Base-by-base conservation (phyloP, 2,113 vertebrate species). In the Arvicanthis niloticus region DNA sequence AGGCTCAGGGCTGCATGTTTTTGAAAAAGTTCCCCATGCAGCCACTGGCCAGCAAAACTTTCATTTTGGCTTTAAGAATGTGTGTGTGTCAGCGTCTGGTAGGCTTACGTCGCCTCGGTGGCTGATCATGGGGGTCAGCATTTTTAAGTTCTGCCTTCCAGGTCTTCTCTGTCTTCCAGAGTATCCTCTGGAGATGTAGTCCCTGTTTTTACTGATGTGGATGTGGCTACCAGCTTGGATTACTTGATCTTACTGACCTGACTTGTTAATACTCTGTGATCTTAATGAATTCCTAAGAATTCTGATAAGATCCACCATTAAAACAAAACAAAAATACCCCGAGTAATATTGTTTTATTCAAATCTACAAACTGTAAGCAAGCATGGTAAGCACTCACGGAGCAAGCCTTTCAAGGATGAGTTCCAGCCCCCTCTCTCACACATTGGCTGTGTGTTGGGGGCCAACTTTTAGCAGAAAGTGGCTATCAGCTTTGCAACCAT, bases 381-480 rank as follows among this genome's bases (percentile, higher is more conserved):
- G 40, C 40, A 45, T 45, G 22, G 40, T 26, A 75, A 75, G 24
- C 21, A 11, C 40, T 75, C 73, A 75, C 2, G 73, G 42, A 99
- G 99, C 15, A 99, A 99, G 95, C 99, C 99, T 3, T 99, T 99
- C 98, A 99, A 98, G 97, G 99, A 99, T 21, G 99, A 99, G 96
- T 99, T 99, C 96, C 99, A 98, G 88, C 99, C 99, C 16, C 99
- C 99, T 98, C 98, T 99, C 86, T 99, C 99, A 0, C 99, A 99
- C 97, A 99, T 99, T 0, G 99, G 99, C n/a, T n/a, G n/a, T n/a
- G n/a, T n/a, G n/a, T n/a, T n/a, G n/a, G n/a, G n/a, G n/a, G n/a
- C n/a, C n/a, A n/a, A n/a, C n/a, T n/a, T n/a, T n/a, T n/a, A n/a
- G n/a, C n/a, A n/a, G n/a, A n/a, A n/a, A n/a, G n/a, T n/a, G n/a